phyloP scores from a whole-genome alignment of 2,888 invertebrate species.

The Catocala nupta region DNA sequence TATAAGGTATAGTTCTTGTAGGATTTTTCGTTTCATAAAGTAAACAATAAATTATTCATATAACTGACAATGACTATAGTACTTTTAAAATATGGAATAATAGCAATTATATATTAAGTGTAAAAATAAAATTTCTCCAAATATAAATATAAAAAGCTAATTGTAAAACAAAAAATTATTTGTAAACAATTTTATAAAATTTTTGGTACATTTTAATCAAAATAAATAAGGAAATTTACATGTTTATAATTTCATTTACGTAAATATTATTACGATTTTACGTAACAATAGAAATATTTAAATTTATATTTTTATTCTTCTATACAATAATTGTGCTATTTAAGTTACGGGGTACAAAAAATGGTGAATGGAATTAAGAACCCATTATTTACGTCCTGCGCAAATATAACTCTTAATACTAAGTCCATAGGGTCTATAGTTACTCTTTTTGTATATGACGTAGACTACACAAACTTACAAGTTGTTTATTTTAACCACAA shows the following conservation, averaged over 20 bases:
- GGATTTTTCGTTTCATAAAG: too few species aligned
- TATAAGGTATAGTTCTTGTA: too few species aligned
- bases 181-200: background rate
- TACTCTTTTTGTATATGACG: too few species aligned
- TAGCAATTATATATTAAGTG: too few species aligned
- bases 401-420: constrained; percentile 2
- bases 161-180: background rate
- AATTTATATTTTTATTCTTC: constrained; percentile 7
- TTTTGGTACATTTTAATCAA: constrained; percentile 2
- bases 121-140: background rate
- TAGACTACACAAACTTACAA: too few species aligned
- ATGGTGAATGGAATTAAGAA: background rate
- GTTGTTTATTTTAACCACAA: too few species aligned
- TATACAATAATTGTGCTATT: constrained; percentile 9
- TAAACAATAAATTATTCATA: too few species aligned
- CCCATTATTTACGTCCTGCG: background rate
- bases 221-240: background rate
- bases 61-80: too few species aligned
- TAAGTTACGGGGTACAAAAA: background rate
- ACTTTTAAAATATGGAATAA: too few species aligned
- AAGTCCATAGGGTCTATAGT: constrained; percentile 2
- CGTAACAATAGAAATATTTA: too few species aligned
- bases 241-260: background rate
- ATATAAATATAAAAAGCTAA: background rate
- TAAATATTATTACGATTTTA: background rate